Percentiles rank a stretch among this genome's conserved stretches.
Evolutionary conservation across 1,140 invertebrate genomes (phyloP).

Genomic region (Drosophila sturtevanti): DNA sequence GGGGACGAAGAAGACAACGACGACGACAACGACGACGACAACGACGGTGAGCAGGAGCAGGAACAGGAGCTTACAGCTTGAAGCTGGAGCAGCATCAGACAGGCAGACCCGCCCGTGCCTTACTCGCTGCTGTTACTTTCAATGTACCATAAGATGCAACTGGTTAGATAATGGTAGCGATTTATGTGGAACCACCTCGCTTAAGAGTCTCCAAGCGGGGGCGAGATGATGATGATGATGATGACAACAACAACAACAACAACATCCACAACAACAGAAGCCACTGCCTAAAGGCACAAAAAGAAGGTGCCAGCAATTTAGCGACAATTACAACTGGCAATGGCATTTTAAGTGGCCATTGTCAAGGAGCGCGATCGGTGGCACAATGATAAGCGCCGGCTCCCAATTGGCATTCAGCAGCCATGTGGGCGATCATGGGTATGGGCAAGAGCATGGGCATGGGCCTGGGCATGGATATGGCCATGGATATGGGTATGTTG

Average conservation of each 20-base stretch:
- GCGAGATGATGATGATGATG: background rate
- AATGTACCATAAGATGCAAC: slow-evolving; percentile 56
- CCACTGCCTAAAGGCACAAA: slow-evolving; percentile 16
- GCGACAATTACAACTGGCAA: slow-evolving; percentile 74
- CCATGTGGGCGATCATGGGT: slow-evolving; percentile 61
- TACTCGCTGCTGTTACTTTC: slow-evolving; percentile 27
- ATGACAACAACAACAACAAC: slow-evolving; percentile 37
- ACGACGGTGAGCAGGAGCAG: slow-evolving; percentile 7
- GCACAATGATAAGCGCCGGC: slow-evolving; percentile 52
- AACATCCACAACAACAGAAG: slow-evolving; percentile 45
- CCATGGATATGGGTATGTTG: no score
- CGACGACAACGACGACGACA: slow-evolving; percentile 17
- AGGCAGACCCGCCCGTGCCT: slow-evolving; percentile 30
- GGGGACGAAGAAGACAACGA: slow-evolving; percentile 25
- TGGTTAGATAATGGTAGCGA: slow-evolving; percentile 65
- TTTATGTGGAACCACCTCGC: slow-evolving; percentile 67
- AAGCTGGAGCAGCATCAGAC: slow-evolving; percentile 10
- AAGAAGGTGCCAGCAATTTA: slow-evolving; percentile 68
- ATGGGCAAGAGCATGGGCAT: no score
- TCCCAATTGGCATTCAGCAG: slow-evolving; percentile 17
- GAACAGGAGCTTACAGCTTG: background rate
- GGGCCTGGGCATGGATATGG: background rate
- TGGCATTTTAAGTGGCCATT: slow-evolving; percentile 81
- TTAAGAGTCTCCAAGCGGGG: background rate
- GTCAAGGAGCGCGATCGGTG: slow-evolving; percentile 65